These are phyloP conservation scores for Alloscopus bannaensis DNA, from an alignment of 2,888 invertebrate genomes.

Conservation along the genomic window DNA sequence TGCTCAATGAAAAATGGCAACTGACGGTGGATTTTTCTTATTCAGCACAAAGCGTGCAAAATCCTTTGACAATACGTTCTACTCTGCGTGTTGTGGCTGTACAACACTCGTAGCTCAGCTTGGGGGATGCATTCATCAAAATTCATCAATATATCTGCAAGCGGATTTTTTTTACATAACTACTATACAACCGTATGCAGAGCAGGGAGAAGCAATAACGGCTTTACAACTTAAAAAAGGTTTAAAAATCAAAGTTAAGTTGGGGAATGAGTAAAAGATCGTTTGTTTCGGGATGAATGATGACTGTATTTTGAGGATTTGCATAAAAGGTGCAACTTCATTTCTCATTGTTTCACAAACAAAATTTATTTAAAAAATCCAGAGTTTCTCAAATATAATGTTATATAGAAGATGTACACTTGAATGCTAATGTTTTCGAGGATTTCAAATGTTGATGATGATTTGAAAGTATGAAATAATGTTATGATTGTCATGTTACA, in stretches of 20 bases:
- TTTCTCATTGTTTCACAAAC: conserved; percentile 26
- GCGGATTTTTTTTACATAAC: conserved; percentile 11
- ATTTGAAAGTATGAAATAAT: background rate
- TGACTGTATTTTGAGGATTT: conserved; percentile 27
- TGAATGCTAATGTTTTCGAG: background rate
- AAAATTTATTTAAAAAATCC: background rate
- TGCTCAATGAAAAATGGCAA: conserved; percentile 15
- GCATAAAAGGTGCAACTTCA: conserved; percentile 33
- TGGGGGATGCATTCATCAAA: conserved; percentile 42
- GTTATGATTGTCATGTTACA: background rate
- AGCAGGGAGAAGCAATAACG: conserved; percentile 1
- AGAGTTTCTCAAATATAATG: background rate
- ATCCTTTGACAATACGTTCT: background rate
- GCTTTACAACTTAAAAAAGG: conserved; percentile 1
- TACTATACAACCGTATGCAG: background rate
- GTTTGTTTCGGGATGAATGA: conserved; percentile 14
- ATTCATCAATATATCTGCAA: conserved; percentile 37
- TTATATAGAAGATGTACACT: background rate
- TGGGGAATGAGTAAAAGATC: background rate
- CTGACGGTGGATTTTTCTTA: background rate
- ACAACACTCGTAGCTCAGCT: conserved; percentile 37
- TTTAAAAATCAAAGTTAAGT: conserved; percentile 6
- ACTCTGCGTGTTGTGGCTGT: conserved; percentile 5
- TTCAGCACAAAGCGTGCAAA: background rate
- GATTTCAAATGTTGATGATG: background rate